Percentiles rank a stretch among this genome's conserved stretches.
Conservation (phyloP, 1,140 invertebrate genomes). For the Zophobas morio region DNA sequence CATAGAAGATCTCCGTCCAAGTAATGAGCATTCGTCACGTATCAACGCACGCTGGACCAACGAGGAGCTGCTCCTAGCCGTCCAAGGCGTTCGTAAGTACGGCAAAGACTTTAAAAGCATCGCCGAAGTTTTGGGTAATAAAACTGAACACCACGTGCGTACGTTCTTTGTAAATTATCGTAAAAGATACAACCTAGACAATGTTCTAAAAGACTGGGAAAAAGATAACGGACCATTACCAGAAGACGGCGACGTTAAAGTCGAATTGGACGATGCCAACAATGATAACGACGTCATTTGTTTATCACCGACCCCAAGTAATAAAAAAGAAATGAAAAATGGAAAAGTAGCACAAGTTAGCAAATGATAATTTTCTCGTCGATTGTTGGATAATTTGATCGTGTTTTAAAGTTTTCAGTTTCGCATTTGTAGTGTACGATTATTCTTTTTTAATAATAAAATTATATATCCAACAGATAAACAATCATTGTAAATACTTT, state of each 20-base stretch:
- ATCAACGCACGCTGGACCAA: conserved; percentile 84
- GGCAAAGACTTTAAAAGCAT: conserved; percentile 97
- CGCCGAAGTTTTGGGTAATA: conserved; percentile 94
- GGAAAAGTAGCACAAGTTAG: conserved; percentile 59
- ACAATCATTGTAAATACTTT: conserved; percentile 44
- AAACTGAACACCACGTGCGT: conserved; percentile 92
- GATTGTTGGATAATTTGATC: conserved; percentile 21
- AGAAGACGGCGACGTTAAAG: conserved; percentile 60
- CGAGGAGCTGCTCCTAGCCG: conserved; percentile 91
- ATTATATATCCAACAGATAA: conserved; percentile 31
- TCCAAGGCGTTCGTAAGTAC: conserved; percentile 94
- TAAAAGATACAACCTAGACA: conserved; percentile 91
- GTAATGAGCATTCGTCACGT: conserved; percentile 58
- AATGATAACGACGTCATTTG: conserved; percentile 66
- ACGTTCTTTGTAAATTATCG: conserved; percentile 94
- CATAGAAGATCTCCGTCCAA: conserved; percentile 81
- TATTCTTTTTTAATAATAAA: conserved; percentile 37
- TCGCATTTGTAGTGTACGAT: conserved; percentile 27
- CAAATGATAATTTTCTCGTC: conserved; percentile 56
- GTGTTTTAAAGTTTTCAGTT: conserved; percentile 5
- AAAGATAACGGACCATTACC: conserved; percentile 75
- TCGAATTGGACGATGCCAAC: conserved; percentile 59
- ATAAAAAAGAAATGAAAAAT: conserved; percentile 64
- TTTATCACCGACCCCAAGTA: conserved; percentile 61
- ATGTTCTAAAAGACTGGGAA: conserved; percentile 91